These are phyloP conservation scores for Caranx melampygus DNA, from an alignment of 2,113 vertebrate species.

Conservation along the genomic window DNA sequence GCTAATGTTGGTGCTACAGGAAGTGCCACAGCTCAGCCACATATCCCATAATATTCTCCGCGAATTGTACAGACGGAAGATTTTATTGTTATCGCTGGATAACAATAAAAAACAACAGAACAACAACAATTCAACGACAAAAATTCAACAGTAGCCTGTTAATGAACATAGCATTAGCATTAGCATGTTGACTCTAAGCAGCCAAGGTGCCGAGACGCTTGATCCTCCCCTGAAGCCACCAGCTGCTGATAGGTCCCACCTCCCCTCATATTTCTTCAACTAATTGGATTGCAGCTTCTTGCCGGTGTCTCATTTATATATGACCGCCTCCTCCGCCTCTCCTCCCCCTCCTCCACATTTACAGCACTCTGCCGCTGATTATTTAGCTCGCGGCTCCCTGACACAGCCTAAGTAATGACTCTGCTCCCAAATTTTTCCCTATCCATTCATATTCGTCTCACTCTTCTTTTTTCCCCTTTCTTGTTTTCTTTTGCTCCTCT, in stretches of 20 bases:
- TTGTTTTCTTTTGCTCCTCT: constrained; percentile 18
- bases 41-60: too few species aligned
- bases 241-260: constrained; percentile 63
- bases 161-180: too few species aligned
- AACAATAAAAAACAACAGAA: too few species aligned
- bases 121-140: too few species aligned
- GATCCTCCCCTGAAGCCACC: constrained; percentile 74
- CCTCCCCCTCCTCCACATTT: constrained; percentile 54
- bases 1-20: too few species aligned
- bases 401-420: constrained; percentile 51
- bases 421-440: constrained; percentile 27
- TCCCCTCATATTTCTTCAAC: constrained; percentile 79
- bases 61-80: too few species aligned
- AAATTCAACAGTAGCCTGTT: too few species aligned
- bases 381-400: constrained; percentile 51
- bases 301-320: constrained; percentile 74
- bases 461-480: constrained; percentile 4
- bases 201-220: constrained; percentile 59
- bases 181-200: constrained; percentile 22
- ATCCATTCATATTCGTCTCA: constrained; percentile 45
- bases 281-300: constrained; percentile 77
- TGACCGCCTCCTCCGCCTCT: constrained; percentile 29
- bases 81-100: too few species aligned
- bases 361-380: constrained; percentile 53
- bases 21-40: too few species aligned